These are phyloP conservation scores for Aromia moschata DNA, from an alignment of 2,888 invertebrate genomes.

Conservation along the genomic window DNA sequence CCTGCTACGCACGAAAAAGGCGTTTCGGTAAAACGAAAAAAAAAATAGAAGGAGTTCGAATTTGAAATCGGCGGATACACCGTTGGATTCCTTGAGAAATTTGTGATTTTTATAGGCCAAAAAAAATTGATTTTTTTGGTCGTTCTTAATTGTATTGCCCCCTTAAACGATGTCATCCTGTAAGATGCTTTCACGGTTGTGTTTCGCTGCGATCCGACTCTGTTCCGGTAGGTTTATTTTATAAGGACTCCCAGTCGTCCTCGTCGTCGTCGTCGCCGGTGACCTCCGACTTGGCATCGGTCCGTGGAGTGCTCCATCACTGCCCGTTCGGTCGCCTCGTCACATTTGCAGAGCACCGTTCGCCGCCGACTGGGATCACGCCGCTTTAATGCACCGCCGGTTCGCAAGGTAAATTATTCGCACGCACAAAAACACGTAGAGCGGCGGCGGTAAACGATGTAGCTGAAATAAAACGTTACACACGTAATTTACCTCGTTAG, in stretches of 20 bases:
- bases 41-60: too few species aligned
- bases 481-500: slow-evolving; percentile 45
- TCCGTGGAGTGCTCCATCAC: slow-evolving; percentile 54
- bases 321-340: slow-evolving; percentile 56
- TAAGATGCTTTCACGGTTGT: too few species aligned
- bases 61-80: too few species aligned
- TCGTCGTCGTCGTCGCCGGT: too few species aligned
- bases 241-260: slow-evolving; percentile 19
- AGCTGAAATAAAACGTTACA: slow-evolving; percentile 57
- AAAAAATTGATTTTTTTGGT: too few species aligned
- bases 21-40: too few species aligned
- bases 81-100: too few species aligned
- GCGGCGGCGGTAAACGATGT: slow-evolving; percentile 54
- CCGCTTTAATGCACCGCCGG: slow-evolving; percentile 58
- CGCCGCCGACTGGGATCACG: slow-evolving; percentile 51
- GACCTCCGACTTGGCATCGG: slow-evolving; percentile 45
- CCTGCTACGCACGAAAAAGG: too few species aligned
- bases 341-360: slow-evolving; percentile 57
- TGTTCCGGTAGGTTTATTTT: slow-evolving; percentile 25
- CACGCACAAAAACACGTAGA: slow-evolving; percentile 54
- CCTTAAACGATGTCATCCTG: too few species aligned
- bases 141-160: too few species aligned
- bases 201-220: too few species aligned
- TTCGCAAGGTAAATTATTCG: slow-evolving; percentile 58
- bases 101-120: too few species aligned